These are phyloP conservation scores for Tinea pellionella DNA, from an alignment of 2,888 invertebrate species.

Conservation along the genomic window DNA sequence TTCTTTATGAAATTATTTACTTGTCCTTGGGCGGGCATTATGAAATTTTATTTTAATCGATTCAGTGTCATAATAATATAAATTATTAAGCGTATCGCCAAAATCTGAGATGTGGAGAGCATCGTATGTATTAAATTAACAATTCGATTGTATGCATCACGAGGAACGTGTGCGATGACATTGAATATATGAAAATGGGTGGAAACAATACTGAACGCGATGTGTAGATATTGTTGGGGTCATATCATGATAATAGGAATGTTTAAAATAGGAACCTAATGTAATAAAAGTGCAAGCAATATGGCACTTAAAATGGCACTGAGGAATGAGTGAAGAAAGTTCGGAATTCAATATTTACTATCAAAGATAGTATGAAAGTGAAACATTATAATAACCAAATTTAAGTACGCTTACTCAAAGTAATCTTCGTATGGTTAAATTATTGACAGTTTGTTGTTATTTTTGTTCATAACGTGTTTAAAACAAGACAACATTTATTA, in stretches of 20 bases:
- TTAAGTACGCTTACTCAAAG: slow-evolving; percentile 9
- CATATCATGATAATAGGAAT: slow-evolving; percentile 12
- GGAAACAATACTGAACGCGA: not conserved
- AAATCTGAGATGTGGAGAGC: not conserved
- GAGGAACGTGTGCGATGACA: not conserved
- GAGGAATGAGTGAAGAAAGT: not conserved
- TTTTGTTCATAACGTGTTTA: not conserved
- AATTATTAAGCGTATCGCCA: slow-evolving; percentile 18
- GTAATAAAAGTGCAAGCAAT: not conserved
- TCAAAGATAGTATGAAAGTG: not conserved
- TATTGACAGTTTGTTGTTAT: not conserved
- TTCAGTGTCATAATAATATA: slow-evolving; percentile 58
- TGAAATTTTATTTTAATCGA: slow-evolving; percentile 31
- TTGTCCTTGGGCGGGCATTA: slow-evolving; percentile 40
- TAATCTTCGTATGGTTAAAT: slow-evolving; percentile 7
- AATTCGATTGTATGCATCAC: not conserved
- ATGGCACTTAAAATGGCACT: not conserved
- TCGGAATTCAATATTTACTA: not conserved
- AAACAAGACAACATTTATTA: not conserved
- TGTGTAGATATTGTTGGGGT: not conserved
- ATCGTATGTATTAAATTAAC: not conserved
- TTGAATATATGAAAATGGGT: not conserved
- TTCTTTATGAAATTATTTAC: slow-evolving; percentile 33
- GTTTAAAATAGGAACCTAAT: not conserved
- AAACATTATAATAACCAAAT: slow-evolving; percentile 7